These are phyloP conservation scores for Elegia similella DNA, from an alignment of 2,888 invertebrate genomes.

Conservation along the genomic window DNA sequence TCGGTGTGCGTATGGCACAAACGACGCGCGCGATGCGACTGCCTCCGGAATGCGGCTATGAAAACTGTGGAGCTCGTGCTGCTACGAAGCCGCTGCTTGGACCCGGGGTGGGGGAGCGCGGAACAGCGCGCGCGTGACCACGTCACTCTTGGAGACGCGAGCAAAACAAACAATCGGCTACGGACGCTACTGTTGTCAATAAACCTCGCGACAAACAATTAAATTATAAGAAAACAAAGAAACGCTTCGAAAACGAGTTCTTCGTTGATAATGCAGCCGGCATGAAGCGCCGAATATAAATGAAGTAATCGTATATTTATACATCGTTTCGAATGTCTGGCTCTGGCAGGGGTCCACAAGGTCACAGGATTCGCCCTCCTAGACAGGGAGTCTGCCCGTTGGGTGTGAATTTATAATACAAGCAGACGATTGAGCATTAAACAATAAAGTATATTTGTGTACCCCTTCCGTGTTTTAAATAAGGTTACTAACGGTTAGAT, in stretches of 20 bases:
- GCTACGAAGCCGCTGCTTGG: slow-evolving; percentile 30
- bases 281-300: slow-evolving; percentile 3
- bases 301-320: slow-evolving; percentile 22
- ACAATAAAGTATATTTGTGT: neutral
- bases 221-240: slow-evolving; percentile 15
- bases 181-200: slow-evolving; percentile 7
- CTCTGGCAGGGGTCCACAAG: slow-evolving; percentile 48
- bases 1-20: slow-evolving; percentile 58
- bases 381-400: slow-evolving; percentile 54
- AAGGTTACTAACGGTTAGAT: neutral
- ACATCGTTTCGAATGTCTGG: slow-evolving; percentile 21
- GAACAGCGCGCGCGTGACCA: slow-evolving; percentile 37
- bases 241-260: slow-evolving; percentile 1
- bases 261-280: neutral
- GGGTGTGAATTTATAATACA: slow-evolving; percentile 32
- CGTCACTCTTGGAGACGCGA: slow-evolving; percentile 40
- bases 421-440: slow-evolving; percentile 1
- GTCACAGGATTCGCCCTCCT: slow-evolving; percentile 60
- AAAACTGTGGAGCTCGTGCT: slow-evolving; percentile 32
- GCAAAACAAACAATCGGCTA: slow-evolving; percentile 43
- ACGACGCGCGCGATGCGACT: slow-evolving; percentile 62
- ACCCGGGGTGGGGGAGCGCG: slow-evolving; percentile 46
- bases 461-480: neutral
- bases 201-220: slow-evolving; percentile 15
- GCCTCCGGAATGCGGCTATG: slow-evolving; percentile 47